Conservation (phyloP, 2,797 vertebrate genomes). For the Petrocephalus sullivani region DNA sequence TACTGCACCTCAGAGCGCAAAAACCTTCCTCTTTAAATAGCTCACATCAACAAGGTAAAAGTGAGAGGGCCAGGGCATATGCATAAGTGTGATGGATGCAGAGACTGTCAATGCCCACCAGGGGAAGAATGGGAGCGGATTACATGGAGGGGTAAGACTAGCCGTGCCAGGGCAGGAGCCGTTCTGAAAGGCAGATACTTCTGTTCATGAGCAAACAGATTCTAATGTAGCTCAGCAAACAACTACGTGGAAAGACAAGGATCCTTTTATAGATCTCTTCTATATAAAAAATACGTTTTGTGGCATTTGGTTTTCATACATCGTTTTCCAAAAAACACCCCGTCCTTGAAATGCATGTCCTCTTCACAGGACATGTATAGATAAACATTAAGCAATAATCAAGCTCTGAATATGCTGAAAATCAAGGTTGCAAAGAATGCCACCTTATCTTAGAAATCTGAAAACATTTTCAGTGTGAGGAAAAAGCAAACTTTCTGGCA, state of each 20-base stretch:
- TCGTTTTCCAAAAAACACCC: not conserved
- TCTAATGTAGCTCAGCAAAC: not conserved
- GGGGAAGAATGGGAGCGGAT: conserved; percentile 52
- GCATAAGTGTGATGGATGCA: conserved; percentile 40
- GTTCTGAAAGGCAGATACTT: not conserved
- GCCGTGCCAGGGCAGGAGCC: conserved; percentile 54
- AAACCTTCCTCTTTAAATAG: not conserved
- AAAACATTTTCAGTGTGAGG: not conserved
- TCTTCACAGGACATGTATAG: not conserved
- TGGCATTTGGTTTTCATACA: not conserved
- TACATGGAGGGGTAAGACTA: conserved; percentile 62
- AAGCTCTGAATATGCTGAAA: not conserved
- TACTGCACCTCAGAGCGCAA: not conserved
- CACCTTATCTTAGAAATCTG: not conserved
- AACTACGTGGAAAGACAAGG: not conserved
- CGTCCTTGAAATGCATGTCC: not conserved
- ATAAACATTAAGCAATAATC: not conserved
- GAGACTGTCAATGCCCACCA: conserved; percentile 32
- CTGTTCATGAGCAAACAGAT: not conserved
- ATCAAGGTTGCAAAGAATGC: not conserved
- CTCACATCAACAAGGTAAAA: conserved; percentile 17
- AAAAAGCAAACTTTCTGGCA: not conserved
- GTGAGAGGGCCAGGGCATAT: conserved; percentile 32
- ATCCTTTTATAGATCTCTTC: not conserved
- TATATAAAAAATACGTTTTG: not conserved